These are phyloP conservation scores for Minunthozetes semirufus DNA, from an alignment of 2,888 invertebrate species.

Conservation along the genomic window DNA sequence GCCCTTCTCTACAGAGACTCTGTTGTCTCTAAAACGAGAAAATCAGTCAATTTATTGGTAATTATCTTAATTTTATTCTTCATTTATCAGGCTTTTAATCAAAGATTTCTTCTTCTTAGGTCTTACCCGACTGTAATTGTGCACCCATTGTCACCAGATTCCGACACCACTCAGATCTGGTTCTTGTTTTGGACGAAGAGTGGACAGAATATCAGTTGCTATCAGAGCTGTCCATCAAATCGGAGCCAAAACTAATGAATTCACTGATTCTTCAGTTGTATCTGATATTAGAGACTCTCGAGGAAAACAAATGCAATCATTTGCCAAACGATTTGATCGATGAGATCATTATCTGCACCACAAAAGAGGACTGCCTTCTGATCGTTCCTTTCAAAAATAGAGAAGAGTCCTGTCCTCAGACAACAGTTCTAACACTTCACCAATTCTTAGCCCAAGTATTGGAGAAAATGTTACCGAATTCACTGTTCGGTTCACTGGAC, in stretches of 20 bases:
- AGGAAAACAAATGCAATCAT: not conserved
- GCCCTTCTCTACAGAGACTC: not conserved
- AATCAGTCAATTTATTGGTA: slow-evolving; percentile 11
- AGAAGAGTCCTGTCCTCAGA: no score
- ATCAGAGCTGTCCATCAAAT: not conserved
- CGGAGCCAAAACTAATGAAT: not conserved
- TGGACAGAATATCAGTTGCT: not conserved
- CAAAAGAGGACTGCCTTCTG: not conserved
- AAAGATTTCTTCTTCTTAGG: no score
- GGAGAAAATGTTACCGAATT: slow-evolving; percentile 7
- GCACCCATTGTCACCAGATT: not conserved
- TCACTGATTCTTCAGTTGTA: slow-evolving; percentile 22
- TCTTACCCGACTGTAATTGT: not conserved
- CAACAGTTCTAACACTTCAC: not conserved
- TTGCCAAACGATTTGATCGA: not conserved
- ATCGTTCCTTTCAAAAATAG: not conserved
- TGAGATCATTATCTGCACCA: not conserved
- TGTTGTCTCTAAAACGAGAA: not conserved
- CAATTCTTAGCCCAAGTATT: slow-evolving; percentile 2
- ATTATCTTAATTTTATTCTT: not conserved
- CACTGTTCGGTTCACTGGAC: not conserved
- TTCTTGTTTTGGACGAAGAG: not conserved
- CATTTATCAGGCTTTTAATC: not conserved
- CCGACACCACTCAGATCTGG: slow-evolving; percentile 2
- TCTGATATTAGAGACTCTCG: not conserved